These are phyloP conservation scores for Hassar affinis DNA, from an alignment of 2,113 vertebrate genomes.

Conservation along the genomic window DNA sequence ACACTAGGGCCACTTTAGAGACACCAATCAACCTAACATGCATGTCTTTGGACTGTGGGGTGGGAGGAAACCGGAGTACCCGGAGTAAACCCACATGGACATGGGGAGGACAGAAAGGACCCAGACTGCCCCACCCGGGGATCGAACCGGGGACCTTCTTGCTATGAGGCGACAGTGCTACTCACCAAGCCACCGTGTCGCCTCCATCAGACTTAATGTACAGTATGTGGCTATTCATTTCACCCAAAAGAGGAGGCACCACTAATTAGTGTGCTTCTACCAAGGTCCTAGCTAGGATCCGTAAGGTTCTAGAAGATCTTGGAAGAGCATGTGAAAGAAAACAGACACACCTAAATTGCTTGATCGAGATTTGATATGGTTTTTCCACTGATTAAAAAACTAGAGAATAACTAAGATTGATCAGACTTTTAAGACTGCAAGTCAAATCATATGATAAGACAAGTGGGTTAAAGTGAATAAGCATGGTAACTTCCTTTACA, in stretches of 20 bases:
- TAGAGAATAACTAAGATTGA: neutral
- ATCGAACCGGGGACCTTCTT: no score
- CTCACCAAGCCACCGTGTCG: no score
- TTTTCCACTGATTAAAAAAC: neutral
- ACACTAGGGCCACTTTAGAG: no score
- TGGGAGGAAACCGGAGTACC: no score
- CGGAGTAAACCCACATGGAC: no score
- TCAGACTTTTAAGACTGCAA: neutral
- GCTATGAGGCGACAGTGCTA: no score
- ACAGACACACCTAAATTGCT: neutral
- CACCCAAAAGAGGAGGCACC: neutral
- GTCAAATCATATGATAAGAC: neutral
- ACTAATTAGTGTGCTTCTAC: no score
- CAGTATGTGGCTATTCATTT: neutral
- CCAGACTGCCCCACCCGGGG: no score
- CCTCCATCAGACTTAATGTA: no score
- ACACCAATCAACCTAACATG: no score
- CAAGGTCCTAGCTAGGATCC: neutral
- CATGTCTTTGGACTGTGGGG: no score
- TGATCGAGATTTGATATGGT: neutral
- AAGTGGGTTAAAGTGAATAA: neutral
- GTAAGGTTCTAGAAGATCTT: neutral
- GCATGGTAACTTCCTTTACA: neutral
- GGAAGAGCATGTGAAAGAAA: neutral
- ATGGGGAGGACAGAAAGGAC: no score